Evolutionary conservation across 1,140 invertebrate genomes (phyloP).

Genomic region (Drosophila rhopaloa): DNA sequence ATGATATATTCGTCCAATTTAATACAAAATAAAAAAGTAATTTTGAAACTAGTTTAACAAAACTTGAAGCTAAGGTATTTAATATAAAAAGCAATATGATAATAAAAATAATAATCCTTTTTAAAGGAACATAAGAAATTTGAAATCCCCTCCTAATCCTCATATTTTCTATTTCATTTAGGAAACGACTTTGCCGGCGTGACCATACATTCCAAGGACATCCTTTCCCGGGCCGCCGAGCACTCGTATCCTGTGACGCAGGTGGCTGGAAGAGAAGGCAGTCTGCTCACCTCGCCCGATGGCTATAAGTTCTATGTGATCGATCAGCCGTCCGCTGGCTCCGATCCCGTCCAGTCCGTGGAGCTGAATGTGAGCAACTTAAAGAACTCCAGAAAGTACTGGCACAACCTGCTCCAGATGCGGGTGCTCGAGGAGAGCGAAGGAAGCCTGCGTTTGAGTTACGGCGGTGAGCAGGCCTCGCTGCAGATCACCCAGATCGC

Average conservation of each 20-base stretch:
- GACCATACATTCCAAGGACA: slow-evolving; percentile 92
- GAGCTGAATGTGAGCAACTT: slow-evolving; percentile 92
- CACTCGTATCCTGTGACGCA: slow-evolving; percentile 84
- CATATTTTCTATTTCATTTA: background rate
- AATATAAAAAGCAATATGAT: background rate
- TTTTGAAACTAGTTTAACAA: background rate
- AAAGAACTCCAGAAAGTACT: slow-evolving; percentile 91
- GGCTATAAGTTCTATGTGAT: slow-evolving; percentile 95
- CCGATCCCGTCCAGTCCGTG: slow-evolving; percentile 94
- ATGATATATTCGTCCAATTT: no score
- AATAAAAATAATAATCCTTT: background rate
- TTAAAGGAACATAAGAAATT: background rate
- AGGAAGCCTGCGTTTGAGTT: slow-evolving; percentile 89
- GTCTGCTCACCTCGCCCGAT: slow-evolving; percentile 89
- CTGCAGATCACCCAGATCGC: slow-evolving; percentile 89
- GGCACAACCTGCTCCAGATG: slow-evolving; percentile 92
- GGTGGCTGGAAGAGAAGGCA: slow-evolving; percentile 58
- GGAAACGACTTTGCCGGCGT: slow-evolving; percentile 96
- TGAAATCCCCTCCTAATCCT: background rate
- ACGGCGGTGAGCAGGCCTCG: slow-evolving; percentile 88
- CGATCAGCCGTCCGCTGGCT: slow-evolving; percentile 88
- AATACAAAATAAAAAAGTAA: background rate
- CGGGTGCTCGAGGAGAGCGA: slow-evolving; percentile 87
- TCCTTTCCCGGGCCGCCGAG: slow-evolving; percentile 89
- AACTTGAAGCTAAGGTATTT: background rate